Conservation (phyloP, 1,140 invertebrate species). For the Drosophila bocki region DNA sequence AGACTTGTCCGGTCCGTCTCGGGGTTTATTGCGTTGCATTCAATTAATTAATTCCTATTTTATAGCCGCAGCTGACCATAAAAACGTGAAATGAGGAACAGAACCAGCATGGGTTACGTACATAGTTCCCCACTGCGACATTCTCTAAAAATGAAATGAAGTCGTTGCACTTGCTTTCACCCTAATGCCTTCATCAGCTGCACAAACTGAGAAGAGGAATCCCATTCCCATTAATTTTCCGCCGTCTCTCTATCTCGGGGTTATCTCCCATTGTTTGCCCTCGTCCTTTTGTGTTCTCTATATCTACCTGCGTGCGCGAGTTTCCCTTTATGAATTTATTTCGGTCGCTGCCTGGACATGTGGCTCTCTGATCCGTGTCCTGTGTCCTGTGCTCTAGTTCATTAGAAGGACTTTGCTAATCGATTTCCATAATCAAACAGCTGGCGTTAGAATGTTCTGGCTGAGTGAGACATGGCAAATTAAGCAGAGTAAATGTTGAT, state of each 20-base stretch:
- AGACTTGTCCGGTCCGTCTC: slow-evolving; percentile 15
- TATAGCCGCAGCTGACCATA: slow-evolving; percentile 45
- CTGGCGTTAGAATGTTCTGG: slow-evolving; percentile 25
- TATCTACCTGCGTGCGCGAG: slow-evolving; percentile 35
- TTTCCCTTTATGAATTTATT: slow-evolving; percentile 42
- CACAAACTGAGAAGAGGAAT: slow-evolving; percentile 54
- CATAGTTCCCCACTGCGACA: slow-evolving; percentile 56
- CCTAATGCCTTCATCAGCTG: slow-evolving; percentile 76
- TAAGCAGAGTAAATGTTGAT: slow-evolving; percentile 47
- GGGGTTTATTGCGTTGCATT: slow-evolving; percentile 36
- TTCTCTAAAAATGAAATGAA: slow-evolving; percentile 52
- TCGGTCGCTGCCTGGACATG: slow-evolving; percentile 19
- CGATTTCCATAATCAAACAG: slow-evolving; percentile 53
- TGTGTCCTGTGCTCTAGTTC: slow-evolving; percentile 27
- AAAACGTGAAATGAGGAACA: slow-evolving; percentile 17
- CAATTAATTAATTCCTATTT: slow-evolving; percentile 56
- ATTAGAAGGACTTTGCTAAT: slow-evolving; percentile 46
- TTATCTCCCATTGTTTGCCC: slow-evolving; percentile 52
- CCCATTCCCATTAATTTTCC: slow-evolving; percentile 56
- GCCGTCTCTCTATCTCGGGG: slow-evolving; percentile 33
- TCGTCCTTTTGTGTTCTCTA: slow-evolving; percentile 3
- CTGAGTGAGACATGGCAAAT: slow-evolving; percentile 48
- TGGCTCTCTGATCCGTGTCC: slow-evolving; percentile 28
- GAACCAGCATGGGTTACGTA: slow-evolving; percentile 4
- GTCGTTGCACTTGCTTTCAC: slow-evolving; percentile 51